phyloP scores from a whole-genome alignment of 1,140 invertebrate genomes.

The Drosophila mauritiana region DNA sequence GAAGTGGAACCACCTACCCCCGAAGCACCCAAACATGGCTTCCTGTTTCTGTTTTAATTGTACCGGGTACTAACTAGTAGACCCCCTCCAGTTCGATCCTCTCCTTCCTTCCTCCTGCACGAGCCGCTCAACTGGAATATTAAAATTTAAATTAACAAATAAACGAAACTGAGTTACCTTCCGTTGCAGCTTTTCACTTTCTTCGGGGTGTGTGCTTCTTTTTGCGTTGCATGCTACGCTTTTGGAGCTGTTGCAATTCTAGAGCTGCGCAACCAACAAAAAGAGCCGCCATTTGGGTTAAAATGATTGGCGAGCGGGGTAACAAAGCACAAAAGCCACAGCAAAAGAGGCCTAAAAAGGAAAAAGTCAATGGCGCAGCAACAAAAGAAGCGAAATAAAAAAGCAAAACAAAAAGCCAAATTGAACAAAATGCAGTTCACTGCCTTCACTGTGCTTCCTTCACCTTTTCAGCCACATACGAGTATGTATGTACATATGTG shows the following conservation, averaged over 20 bases:
- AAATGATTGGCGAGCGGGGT: conserved; percentile 66
- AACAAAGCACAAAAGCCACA: conserved; percentile 43
- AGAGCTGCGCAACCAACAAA: conserved; percentile 52
- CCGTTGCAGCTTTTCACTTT: conserved; percentile 54
- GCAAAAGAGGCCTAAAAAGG: conserved; percentile 47
- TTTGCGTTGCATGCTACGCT: conserved; percentile 32
- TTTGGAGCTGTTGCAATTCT: conserved; percentile 53
- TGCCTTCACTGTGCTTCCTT: conserved; percentile 28
- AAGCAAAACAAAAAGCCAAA: conserved; percentile 69
- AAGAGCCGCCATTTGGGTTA: conserved; percentile 74
- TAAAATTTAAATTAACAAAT: conserved; percentile 64
- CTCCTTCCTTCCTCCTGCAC: not conserved
- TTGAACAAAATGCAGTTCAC: conserved; percentile 63
- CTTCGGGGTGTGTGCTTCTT: conserved; percentile 11
- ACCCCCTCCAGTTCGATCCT: not conserved
- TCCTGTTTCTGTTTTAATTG: conserved; percentile 6
- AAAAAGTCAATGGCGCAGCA: conserved; percentile 61
- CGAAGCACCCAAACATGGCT: conserved; percentile 16
- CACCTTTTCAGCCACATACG: not conserved
- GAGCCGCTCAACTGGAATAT: conserved; percentile 36
- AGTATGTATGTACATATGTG: not conserved
- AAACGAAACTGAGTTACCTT: conserved; percentile 54
- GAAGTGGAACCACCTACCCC: conserved; percentile 38
- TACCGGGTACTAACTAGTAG: not conserved
- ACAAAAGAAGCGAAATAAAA: conserved; percentile 67